Percentiles rank a stretch among this genome's conserved stretches.
These are phyloP conservation scores for Pantelozetes paolii DNA, from an alignment of 2,888 invertebrate genomes.

Conservation along the genomic window DNA sequence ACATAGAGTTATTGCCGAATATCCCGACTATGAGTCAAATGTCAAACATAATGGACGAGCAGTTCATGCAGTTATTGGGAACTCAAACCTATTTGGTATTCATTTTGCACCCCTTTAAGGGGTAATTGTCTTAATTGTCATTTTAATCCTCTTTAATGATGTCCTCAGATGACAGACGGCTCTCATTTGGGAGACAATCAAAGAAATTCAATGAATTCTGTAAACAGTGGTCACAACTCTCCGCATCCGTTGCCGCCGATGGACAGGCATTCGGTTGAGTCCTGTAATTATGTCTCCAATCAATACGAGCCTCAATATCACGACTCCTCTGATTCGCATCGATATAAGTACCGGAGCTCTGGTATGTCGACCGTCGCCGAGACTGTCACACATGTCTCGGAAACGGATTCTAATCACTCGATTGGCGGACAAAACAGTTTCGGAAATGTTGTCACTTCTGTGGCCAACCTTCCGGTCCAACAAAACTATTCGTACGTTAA, in stretches of 20 bases:
- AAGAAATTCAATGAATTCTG: constrained; percentile 18
- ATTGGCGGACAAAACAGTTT: constrained; percentile 18
- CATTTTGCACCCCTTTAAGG: neutral
- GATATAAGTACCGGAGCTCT: constrained; percentile 19
- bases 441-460: neutral
- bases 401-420: constrained; percentile 17
- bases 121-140: neutral
- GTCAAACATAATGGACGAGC: constrained; percentile 9
- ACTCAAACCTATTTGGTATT: constrained; percentile 18
- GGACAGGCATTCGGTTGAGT: constrained; percentile 27
- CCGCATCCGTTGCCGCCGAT: neutral
- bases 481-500: constrained; percentile 7
- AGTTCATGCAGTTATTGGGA: constrained; percentile 19
- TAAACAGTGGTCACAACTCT: constrained; percentile 7
- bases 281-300: constrained; percentile 32
- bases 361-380: constrained; percentile 20
- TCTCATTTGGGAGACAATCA: neutral
- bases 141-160: neutral
- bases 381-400: constrained; percentile 27
- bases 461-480: constrained; percentile 11
- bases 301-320: constrained; percentile 27
- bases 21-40: neutral
- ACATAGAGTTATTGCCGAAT: neutral
- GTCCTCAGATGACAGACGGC: constrained; percentile 6
- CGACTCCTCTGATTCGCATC: constrained; percentile 20